Percentiles rank a stretch among this genome's conserved stretches.
These are phyloP conservation scores for Podocnemis expansa DNA, from an alignment of 2,113 vertebrate species.

Conservation along the genomic window DNA sequence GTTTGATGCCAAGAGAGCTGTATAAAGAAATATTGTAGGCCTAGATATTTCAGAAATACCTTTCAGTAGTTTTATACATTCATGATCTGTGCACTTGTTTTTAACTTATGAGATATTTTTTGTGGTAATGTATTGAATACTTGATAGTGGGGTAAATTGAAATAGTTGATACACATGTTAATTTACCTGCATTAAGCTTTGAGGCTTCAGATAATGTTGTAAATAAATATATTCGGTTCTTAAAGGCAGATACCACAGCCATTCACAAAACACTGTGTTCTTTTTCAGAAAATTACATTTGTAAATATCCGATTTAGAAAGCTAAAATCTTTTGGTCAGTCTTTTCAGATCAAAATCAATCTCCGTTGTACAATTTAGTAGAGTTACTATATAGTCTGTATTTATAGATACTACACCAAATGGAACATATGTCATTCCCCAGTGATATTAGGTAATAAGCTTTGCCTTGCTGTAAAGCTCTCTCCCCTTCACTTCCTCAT, in stretches of 20 bases:
- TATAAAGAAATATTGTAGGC: neutral
- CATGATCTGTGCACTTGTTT: neutral
- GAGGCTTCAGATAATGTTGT: neutral
- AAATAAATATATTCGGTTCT: neutral
- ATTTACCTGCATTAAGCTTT: neutral
- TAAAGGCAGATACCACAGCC: neutral
- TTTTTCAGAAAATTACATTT: neutral
- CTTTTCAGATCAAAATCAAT: neutral
- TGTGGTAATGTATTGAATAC: neutral
- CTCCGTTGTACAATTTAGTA: neutral
- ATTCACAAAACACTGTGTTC: neutral
- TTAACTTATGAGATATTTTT: neutral
- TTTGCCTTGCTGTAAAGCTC: constrained; percentile 30
- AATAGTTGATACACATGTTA: neutral
- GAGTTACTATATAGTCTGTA: neutral
- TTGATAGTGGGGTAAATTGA: neutral
- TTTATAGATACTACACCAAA: constrained; percentile 1
- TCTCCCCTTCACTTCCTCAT: neutral
- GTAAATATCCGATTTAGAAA: neutral
- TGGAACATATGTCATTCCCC: neutral
- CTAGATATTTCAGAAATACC: neutral
- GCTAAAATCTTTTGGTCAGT: neutral
- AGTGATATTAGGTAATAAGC: constrained; percentile 21
- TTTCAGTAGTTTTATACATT: fast-evolving
- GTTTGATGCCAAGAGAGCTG: neutral